These are phyloP conservation scores for Odontomachus brunneus DNA, from an alignment of 1,140 invertebrate genomes.

Conservation along the genomic window DNA sequence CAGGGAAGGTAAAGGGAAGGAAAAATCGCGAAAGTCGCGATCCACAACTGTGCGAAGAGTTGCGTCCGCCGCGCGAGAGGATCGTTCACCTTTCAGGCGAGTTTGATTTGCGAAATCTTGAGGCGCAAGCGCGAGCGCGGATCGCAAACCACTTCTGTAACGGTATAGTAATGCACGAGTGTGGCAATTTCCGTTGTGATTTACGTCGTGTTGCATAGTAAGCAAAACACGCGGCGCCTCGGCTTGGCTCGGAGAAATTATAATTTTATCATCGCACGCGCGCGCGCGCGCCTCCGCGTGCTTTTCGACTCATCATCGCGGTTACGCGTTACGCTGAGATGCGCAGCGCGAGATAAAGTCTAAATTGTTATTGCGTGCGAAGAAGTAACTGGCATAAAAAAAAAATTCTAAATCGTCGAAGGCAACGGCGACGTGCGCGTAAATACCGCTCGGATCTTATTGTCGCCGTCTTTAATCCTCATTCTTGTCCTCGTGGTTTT, in stretches of 20 bases:
- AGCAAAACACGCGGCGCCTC: background rate
- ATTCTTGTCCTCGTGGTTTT: no score
- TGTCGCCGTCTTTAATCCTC: no score
- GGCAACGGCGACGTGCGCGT: background rate
- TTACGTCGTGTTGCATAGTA: background rate
- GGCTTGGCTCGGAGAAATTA: conserved; percentile 14
- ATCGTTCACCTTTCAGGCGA: background rate
- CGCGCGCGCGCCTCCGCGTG: no score
- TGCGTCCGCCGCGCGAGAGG: background rate
- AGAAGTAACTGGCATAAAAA: background rate
- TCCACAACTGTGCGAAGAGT: background rate
- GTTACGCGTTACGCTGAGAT: background rate
- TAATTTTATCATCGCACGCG: background rate
- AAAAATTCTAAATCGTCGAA: no score
- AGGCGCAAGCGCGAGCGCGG: background rate
- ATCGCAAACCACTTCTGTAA: background rate
- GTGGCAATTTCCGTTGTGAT: conserved; percentile 22
- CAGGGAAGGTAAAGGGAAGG: background rate
- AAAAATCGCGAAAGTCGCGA: background rate
- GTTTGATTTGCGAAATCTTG: background rate
- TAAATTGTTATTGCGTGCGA: conserved; percentile 4
- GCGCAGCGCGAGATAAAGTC: conserved; percentile 5
- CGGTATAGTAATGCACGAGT: background rate
- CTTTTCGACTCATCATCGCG: background rate
- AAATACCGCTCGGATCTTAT: background rate